These are phyloP conservation scores for Laterallus jamaicensis DNA, from an alignment of 2,113 vertebrate genomes.

Conservation along the genomic window DNA sequence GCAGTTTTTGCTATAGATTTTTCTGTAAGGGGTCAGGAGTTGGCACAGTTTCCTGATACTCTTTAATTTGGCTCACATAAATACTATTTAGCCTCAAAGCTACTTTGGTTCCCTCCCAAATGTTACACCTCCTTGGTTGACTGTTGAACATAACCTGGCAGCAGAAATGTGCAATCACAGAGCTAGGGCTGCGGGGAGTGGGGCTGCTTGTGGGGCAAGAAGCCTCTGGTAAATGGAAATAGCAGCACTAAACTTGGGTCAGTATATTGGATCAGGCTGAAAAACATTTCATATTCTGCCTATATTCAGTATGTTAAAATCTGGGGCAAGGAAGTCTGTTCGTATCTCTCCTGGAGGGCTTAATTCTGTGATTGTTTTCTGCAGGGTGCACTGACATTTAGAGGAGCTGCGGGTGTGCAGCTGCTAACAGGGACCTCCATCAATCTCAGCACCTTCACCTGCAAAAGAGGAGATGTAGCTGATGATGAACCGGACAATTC, in stretches of 20 bases:
- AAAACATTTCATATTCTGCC: background rate
- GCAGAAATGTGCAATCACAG: background rate
- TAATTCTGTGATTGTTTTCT: background rate
- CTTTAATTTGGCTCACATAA: background rate
- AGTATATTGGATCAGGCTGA: background rate
- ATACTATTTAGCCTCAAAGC: background rate
- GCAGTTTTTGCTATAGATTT: background rate
- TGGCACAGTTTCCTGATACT: background rate
- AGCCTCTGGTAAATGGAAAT: background rate
- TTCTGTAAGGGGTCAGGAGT: background rate
- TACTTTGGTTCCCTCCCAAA: background rate
- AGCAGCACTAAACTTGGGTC: background rate
- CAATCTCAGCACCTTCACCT: background rate
- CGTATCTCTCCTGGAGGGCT: background rate
- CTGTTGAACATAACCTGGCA: background rate
- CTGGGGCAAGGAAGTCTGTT: background rate
- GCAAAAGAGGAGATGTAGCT: background rate
- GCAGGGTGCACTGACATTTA: background rate
- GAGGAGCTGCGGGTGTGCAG: background rate
- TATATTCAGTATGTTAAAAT: background rate
- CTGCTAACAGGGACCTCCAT: background rate
- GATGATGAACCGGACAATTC: background rate
- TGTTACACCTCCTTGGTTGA: background rate
- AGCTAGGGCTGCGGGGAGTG: background rate
- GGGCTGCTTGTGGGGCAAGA: background rate